These are phyloP conservation scores for Galeruca laticollis DNA, from an alignment of 2,888 invertebrate species.

Conservation along the genomic window DNA sequence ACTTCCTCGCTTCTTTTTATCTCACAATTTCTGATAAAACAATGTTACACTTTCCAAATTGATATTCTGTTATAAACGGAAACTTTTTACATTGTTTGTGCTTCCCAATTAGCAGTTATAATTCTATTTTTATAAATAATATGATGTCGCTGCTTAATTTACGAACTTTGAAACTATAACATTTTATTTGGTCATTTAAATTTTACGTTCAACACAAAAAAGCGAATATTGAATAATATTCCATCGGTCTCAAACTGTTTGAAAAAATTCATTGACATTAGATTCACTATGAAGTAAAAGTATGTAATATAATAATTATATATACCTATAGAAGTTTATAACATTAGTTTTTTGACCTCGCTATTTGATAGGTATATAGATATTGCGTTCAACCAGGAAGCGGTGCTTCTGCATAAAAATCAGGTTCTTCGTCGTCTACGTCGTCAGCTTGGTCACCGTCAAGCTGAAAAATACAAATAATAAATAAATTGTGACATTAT, in stretches of 20 bases:
- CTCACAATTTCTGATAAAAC: too few relatives aligned
- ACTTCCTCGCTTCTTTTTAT: too few relatives aligned
- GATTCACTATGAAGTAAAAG: constrained; percentile 22
- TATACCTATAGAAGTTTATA: constrained; percentile 10
- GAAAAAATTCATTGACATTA: constrained; percentile 15
- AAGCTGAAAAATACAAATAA: constrained; percentile 71
- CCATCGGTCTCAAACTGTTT: not conserved
- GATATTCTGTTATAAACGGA: too few relatives aligned
- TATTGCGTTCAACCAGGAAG: constrained; percentile 76
- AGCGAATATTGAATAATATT: not conserved
- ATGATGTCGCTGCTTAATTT: too few relatives aligned
- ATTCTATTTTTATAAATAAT: not conserved
- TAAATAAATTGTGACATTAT: too few relatives aligned
- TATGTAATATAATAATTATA: constrained; percentile 1
- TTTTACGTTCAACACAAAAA: not conserved
- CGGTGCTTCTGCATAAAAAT: constrained; percentile 93
- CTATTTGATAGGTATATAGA: constrained; percentile 17
- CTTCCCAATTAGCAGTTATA: not conserved
- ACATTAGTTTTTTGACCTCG: constrained; percentile 27
- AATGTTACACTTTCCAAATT: too few relatives aligned
- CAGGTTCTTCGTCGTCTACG: constrained; percentile 87
- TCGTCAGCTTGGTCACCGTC: constrained; percentile 88
- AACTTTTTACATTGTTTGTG: too few relatives aligned
- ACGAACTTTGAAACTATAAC: too few relatives aligned
- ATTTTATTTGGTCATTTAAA: not conserved